Base-by-base conservation (phyloP, 2,113 vertebrate species). In the Ophthalmolycus amberensis region DNA sequence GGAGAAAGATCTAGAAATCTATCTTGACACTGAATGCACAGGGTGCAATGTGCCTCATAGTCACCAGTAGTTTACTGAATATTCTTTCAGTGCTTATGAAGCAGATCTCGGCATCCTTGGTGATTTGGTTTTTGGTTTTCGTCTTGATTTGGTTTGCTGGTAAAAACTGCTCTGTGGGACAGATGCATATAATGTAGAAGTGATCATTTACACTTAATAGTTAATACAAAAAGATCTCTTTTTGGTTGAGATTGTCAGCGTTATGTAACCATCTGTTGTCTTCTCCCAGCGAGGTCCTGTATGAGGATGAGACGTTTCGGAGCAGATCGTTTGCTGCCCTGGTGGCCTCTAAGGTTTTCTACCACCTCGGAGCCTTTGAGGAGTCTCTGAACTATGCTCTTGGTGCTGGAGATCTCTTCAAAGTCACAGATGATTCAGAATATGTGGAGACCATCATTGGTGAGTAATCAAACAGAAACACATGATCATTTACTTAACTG, bases 371-470 rank as follows among this genome's bases (percentile, higher is more conserved):
- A 62, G 99, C 98, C 54, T 99, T 99, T 95, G 99, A 99, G 85
- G 99, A 99, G 62, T 99, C 99, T 0, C 93, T 99, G 82, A 99
- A 99, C 90, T 99, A 99, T 64, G 99, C 99, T 38, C 94, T 99
- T 73, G 99, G 99, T 85, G 99, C 99, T 71, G 99, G 98, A 77
- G 98, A 99, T 86, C 98, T 99, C 78, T 99, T 99, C 94, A 99
- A 99, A 84, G 98, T 99, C 88, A 97, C 96, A 0, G 99, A 99
- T 92, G 97, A 99, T 75, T 98, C 99, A 0, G 99, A 99, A 93
- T 99, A 99, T 71, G 98, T 99, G 93, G 99, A 99, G 89, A 99
- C 99, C 22, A 99, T 99, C 86, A 99, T 99, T 90, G 98, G 99
- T 99, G 92, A 96, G 93, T 85, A 38, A 29, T 68, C 2, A 59